Evolutionary conservation across 2,797 vertebrate genomes (phyloP).

Genomic region (Coilia nasus): DNA sequence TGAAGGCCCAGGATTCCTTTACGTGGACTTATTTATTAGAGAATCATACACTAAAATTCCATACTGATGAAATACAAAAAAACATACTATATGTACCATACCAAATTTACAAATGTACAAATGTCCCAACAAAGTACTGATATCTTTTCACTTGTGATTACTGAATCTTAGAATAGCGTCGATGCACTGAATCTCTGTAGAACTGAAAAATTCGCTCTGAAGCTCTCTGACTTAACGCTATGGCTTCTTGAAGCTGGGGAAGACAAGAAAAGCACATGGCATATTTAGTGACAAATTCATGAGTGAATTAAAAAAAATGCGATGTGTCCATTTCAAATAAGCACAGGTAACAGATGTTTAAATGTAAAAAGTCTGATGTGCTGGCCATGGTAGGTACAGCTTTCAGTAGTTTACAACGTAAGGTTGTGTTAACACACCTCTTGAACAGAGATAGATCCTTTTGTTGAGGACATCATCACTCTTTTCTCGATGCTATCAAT

Average conservation of each 20-base stretch:
- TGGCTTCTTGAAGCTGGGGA: slow-evolving; percentile 86
- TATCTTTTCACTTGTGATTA: background rate
- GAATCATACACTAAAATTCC: background rate
- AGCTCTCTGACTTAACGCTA: slow-evolving; percentile 81
- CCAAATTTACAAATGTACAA: slow-evolving; percentile 4
- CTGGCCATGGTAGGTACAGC: background rate
- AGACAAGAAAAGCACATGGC: background rate
- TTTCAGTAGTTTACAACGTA: background rate
- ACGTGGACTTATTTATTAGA: no score
- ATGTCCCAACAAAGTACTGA: slow-evolving; percentile 4
- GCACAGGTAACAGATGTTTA: no score
- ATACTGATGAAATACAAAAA: background rate
- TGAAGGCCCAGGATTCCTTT: no score
- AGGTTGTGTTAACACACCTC: slow-evolving; percentile 75
- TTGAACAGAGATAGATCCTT: slow-evolving; percentile 82
- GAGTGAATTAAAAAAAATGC: background rate
- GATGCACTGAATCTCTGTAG: slow-evolving; percentile 83
- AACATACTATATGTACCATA: background rate
- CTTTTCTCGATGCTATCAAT: slow-evolving; percentile 79
- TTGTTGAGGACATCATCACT: slow-evolving; percentile 84
- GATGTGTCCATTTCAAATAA: no score
- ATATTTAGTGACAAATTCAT: background rate
- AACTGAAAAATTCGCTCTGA: slow-evolving; percentile 86
- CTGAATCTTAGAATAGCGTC: slow-evolving; percentile 88
- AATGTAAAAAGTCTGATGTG: background rate